Evolutionary conservation across 2,797 vertebrate genomes (phyloP).

Genomic region (Pygocentrus nattereri): DNA sequence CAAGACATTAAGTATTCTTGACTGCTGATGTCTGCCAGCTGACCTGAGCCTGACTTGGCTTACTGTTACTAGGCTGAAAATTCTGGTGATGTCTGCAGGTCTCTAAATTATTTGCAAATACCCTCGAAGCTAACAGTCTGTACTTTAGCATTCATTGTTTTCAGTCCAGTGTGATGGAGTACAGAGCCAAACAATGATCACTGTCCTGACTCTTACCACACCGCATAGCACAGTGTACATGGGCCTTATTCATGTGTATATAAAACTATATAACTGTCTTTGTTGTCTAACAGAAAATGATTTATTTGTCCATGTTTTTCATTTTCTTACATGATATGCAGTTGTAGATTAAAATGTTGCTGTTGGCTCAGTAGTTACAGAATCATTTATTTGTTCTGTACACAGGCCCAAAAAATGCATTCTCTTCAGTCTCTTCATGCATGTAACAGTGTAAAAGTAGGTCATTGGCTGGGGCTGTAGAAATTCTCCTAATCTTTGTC

Average conservation of each 20-base stretch:
- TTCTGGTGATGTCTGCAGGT: background rate
- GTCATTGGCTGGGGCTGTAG: background rate
- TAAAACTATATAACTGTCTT: background rate
- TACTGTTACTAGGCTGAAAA: too few relatives aligned
- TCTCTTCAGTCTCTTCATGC: background rate
- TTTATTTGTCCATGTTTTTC: background rate
- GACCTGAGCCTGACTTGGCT: too few relatives aligned
- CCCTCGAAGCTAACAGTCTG: background rate
- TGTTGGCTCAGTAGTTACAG: background rate
- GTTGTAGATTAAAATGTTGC: too few relatives aligned
- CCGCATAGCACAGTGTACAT: background rate
- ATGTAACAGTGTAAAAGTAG: constrained; percentile 9
- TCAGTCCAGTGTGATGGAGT: background rate
- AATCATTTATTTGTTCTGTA: background rate
- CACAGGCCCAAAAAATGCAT: background rate
- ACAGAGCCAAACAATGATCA: background rate
- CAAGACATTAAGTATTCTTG: too few relatives aligned
- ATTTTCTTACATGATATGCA: background rate
- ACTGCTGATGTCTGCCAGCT: too few relatives aligned
- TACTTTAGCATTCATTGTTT: background rate
- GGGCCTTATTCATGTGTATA: background rate
- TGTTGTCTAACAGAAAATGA: background rate
- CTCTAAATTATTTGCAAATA: background rate
- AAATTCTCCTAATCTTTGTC: background rate
- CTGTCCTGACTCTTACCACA: background rate